Evolutionary conservation across 2,113 vertebrate species (phyloP), one percentile per base, ranked within the genome.

Genomic region (Thamnophis sirtalis): DNA sequence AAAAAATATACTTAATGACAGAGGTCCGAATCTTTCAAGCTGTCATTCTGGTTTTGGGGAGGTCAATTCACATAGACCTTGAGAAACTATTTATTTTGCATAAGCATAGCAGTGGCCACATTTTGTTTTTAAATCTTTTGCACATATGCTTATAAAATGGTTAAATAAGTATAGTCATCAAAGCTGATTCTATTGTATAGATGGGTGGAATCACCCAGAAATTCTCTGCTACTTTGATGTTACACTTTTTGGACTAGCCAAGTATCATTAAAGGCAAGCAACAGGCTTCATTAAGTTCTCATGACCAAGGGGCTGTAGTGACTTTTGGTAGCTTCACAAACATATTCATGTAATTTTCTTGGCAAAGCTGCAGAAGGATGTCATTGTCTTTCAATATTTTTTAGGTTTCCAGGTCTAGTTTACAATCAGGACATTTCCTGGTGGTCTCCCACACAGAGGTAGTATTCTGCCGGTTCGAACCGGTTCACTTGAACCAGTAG

Each of bases 31-130:
- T 68, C 55, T 89, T 50, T 68, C 90, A 60, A 56, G 50, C 19
- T 58, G 89, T 89, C 9, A 48, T 22, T 4, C 50, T 54, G 54
- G 48, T 0, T 0, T 5, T 0, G 0, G 60, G 33, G 50, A 33
- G 73, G 73, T 94, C 0, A 1, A 80, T 15, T 53, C 5, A 0
- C 22, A 54, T 17, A 1, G 2, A 43, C 0, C 10, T 87, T 11
- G 0, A 11, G 48, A 88, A 53, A 22, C 0, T 56, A 53, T 33
- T 0, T 0, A 1, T 33, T 8, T 91, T 0, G 0, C 17, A 60
- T 17, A 0, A 28, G 80, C 0, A 10, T 43, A 54, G 84, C 68
- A n/a, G 33, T 19, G 1, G 24, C 58, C 50, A 43, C 4, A 26
- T 86, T 0, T 28, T 19, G 2, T 90, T 28, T 1, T 38, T 53